phyloP scores from a whole-genome alignment of 2,888 invertebrate genomes.

The Drosophila paranaensis region DNA sequence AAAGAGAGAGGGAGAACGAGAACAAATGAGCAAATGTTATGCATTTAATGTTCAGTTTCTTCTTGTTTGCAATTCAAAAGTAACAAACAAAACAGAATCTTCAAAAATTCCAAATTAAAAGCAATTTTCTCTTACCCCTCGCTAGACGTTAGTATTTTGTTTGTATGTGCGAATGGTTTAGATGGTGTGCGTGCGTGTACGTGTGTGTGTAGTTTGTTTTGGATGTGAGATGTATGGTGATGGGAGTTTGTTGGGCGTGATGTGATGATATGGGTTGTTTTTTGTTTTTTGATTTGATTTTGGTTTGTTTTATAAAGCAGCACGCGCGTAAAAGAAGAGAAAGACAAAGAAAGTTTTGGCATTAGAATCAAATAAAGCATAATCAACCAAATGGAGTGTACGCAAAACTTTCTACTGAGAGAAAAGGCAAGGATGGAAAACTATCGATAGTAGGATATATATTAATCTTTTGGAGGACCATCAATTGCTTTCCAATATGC shows the following conservation, averaged over 20 bases:
- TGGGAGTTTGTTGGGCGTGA: conserved; percentile 51
- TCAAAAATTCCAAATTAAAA: conserved; percentile 47
- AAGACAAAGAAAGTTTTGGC: conserved; percentile 78
- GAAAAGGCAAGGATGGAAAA: conserved; percentile 28
- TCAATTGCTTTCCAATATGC: conserved; percentile 38
- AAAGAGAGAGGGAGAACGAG: conserved; percentile 39
- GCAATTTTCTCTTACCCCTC: conserved; percentile 78
- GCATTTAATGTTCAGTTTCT: conserved; percentile 34
- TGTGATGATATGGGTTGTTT: conserved; percentile 40
- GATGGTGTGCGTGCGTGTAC: conserved; percentile 33
- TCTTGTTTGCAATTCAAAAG: conserved; percentile 31
- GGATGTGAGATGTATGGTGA: conserved; percentile 33
- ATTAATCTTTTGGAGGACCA: conserved; percentile 11
- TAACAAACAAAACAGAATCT: conserved; percentile 24
- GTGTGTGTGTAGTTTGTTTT: conserved; percentile 40
- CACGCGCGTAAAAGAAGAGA: conserved; percentile 80
- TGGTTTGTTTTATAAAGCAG: conserved; percentile 60
- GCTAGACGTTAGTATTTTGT: conserved; percentile 78
- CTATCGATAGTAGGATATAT: conserved; percentile 13
- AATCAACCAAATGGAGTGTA: conserved; percentile 67
- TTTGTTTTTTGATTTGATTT: conserved; percentile 21
- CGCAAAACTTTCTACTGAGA: conserved; percentile 32
- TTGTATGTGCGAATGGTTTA: conserved; percentile 57
- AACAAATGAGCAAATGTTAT: conserved; percentile 54
- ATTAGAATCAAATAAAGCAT: conserved; percentile 79